Evolutionary conservation across 2,888 invertebrate genomes (phyloP), one percentile per base, ranked within the genome.

Genomic region (Acleris literana): DNA sequence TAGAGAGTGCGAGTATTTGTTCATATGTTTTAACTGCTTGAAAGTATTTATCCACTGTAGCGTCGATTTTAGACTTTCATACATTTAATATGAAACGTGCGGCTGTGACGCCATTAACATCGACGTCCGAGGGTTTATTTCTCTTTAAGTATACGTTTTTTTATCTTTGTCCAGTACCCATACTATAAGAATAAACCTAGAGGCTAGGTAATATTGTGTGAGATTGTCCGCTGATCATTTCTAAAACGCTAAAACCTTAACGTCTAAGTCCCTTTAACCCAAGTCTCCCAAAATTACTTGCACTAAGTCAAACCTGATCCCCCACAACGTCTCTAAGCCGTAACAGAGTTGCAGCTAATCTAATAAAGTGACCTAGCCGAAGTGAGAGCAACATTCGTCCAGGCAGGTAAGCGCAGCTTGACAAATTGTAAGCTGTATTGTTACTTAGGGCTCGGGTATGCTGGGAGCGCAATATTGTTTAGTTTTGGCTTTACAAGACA

Each of bases 361-460:
- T 65, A 20, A 49, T 60, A 61, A 55, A 55, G 58, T 52, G 64
- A 49, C 44, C 46, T n/a, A 46, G 49, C 18, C 22, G 33, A 18
- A 33, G 52, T 51, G 57, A 49, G 17, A 17, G 54, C 54, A 55
- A 63, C 58, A 59, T 64, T 53, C 25, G 59, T 29, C 43, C 55
- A 29, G 49, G 60, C 54, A 65, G 56, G 55, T 63, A 49, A 57
- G 51, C 16, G 11, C 25, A 25, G 60, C 60, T 65, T 65, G 65
- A 65, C 60, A 61, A 60, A 60, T 60, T 65, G 55, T 44, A 51
- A 54, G 39, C 51, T 51, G 60, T 51, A 25, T 5, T 49, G 20
- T 18, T 20, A 4, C 18, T 49, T 20, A 49, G 18, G 49, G 17
- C 20, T 17, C 13, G 49, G 2, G 2, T 20, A 49, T 9, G 9